Evolutionary conservation across 2,113 vertebrate species (phyloP), one percentile per base, ranked within the genome.

Genomic region (Eubucco bourcierii): DNA sequence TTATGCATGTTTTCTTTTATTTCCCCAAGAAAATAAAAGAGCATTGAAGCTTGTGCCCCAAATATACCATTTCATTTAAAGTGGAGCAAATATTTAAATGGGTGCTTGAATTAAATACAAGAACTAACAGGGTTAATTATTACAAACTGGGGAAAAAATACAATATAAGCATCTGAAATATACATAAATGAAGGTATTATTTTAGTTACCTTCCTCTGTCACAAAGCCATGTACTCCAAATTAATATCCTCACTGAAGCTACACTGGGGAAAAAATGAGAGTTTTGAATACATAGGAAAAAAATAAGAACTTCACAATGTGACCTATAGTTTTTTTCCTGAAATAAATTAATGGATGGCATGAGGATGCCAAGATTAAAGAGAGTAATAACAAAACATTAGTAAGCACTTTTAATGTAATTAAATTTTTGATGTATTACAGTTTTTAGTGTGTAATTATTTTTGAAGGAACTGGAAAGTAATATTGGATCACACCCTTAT

Each of bases 401-500:
- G 91, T 75, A 93, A 88, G 81, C 96, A 87, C 85, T 93, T 96
- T 94, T 53, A 84, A 82, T 92, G 78, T 97, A 95, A 98, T 97
- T 97, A 96, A 93, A 89, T 77, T 91, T 95, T 91, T 97, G 96
- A 98, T 97, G 90, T 97, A 97, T 96, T 95, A 75, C 95, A 87
- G 92, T 91, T 96, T 95, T 94, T 87, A 94, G 87, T 24, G 8
- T 28, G 11, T 94, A 93, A 94, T 92, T 88, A 70, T 97, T 68
- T 90, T 93, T 92, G 94, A 96, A 93, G 77, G 93, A 91, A 94
- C 95, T 94, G 67, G 14, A 86, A 74, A 88, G 85, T 55, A 91
- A 89, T 82, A 20, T 39, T 94, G 92, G 96, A 96, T 96, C 87
- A 84, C 88, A 94, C 64, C 79, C 82, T 84, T 76, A 75, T 59